Evolutionary conservation across 2,113 vertebrate species (phyloP).

Genomic region (Melanerpes aurifrons): DNA sequence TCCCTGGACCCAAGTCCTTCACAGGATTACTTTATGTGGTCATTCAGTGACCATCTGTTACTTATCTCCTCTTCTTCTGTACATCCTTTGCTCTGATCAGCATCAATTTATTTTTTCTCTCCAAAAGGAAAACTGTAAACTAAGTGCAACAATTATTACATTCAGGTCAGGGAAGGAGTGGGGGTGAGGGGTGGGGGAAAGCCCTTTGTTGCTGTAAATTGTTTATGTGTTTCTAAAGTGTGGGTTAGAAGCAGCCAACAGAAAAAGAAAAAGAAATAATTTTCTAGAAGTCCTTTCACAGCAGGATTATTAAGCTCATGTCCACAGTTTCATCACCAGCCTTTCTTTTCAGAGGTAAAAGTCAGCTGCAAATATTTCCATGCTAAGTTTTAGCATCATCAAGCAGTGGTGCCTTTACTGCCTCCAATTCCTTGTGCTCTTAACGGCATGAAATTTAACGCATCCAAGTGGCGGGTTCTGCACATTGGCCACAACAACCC

Average conservation of each 20-base stretch:
- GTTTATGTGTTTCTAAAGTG: slow-evolving; percentile 46
- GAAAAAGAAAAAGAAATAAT: slow-evolving; percentile 11
- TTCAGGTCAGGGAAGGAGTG: neutral
- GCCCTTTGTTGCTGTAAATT: slow-evolving; percentile 49
- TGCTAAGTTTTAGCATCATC: neutral
- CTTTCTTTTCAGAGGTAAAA: slow-evolving; percentile 36
- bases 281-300: slow-evolving; percentile 45
- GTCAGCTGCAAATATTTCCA: slow-evolving; percentile 12
- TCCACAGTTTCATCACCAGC: slow-evolving; percentile 32
- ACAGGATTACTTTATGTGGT: neutral
- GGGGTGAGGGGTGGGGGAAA: too few relatives aligned
- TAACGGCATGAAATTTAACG: too few relatives aligned
- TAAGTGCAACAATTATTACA: slow-evolving; percentile 51
- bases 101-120: neutral
- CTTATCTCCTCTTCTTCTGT: neutral
- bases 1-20: neutral
- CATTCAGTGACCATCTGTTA: slow-evolving; percentile 66
- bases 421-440: neutral
- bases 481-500: too few relatives aligned
- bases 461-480: too few relatives aligned
- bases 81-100: slow-evolving; percentile 15
- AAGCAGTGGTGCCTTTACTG: neutral
- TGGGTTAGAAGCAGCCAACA: slow-evolving; percentile 25
- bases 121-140: slow-evolving; percentile 30
- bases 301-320: slow-evolving; percentile 34